A percentile compares a stretch with the other conserved stretches of the same genome.
Evolutionary conservation across 2,113 vertebrate species (phyloP).

Genomic region (Psittacus erithacus): DNA sequence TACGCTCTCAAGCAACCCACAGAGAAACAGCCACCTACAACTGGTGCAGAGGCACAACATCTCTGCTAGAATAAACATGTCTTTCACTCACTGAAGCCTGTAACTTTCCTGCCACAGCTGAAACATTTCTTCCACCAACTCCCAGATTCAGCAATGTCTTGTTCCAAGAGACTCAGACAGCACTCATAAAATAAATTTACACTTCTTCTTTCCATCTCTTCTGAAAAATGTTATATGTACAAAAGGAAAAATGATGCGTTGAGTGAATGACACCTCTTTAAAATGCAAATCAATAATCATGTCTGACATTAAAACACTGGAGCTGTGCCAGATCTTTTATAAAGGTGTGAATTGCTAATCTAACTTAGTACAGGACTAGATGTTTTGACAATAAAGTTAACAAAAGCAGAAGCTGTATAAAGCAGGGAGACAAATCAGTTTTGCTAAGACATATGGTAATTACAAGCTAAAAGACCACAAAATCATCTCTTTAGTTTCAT

Average conservation of each 20-base stretch:
- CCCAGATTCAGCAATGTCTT: background rate
- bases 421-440: background rate
- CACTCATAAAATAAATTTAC: background rate
- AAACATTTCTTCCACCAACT: background rate
- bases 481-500: background rate
- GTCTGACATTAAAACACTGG: slow-evolving; percentile 9
- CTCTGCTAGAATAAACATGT: background rate
- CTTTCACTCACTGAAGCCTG: background rate
- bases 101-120: background rate
- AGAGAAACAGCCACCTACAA: background rate
- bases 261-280: background rate
- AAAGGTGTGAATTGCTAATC: background rate
- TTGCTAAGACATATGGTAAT: background rate
- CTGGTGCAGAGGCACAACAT: background rate
- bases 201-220: background rate
- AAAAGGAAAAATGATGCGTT: background rate
- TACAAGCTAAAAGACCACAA: background rate
- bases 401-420: background rate
- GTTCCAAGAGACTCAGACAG: background rate
- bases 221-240: background rate
- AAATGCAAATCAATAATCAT: slow-evolving; percentile 23
- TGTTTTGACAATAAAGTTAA: slow-evolving; percentile 9
- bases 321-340: background rate
- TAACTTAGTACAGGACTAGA: background rate
- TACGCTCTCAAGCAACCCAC: background rate